Evolutionary conservation across 2,797 vertebrate genomes (phyloP).

Genomic region (Xyrichtys novacula): DNA sequence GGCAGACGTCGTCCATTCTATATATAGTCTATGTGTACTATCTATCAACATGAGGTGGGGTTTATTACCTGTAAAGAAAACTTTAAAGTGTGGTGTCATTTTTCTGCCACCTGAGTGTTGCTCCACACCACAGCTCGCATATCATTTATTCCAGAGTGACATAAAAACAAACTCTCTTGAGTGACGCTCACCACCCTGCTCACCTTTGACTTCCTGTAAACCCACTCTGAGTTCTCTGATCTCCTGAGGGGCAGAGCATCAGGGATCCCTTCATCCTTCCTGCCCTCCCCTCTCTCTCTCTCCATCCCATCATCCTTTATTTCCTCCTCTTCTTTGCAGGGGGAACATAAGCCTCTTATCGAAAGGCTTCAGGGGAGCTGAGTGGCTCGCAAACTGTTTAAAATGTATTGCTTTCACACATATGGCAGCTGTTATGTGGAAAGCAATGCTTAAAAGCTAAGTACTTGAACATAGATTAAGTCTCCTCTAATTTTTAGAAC

Average conservation of each 20-base stretch:
- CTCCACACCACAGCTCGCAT: not conserved
- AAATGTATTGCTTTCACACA: conserved; percentile 37
- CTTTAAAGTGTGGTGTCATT: not conserved
- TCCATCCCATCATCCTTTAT: conserved; percentile 46
- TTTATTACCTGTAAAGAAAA: not conserved
- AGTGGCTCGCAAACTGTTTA: conserved; percentile 45
- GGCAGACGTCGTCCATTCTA: too few species aligned
- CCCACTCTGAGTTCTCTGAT: conserved; percentile 45
- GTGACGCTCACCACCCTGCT: conserved; percentile 12
- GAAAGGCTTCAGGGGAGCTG: conserved; percentile 31
- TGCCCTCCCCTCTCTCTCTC: conserved; percentile 52
- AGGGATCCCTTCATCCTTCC: conserved; percentile 76
- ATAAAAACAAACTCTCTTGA: not conserved
- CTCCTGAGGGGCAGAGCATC: conserved; percentile 65
- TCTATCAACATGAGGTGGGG: too few species aligned
- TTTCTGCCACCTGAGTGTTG: not conserved
- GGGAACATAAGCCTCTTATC: conserved; percentile 80
- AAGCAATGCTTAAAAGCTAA: not conserved
- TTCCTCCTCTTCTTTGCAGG: conserved; percentile 65
- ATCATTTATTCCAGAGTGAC: conserved; percentile 14
- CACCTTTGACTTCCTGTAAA: conserved; percentile 49
- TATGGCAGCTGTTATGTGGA: not conserved
- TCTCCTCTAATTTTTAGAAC: too few species aligned
- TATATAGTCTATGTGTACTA: not conserved
- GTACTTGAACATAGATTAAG: too few species aligned